phyloP scores from a whole-genome alignment of 2,888 invertebrate species.

The Liodrosophila aerea region DNA sequence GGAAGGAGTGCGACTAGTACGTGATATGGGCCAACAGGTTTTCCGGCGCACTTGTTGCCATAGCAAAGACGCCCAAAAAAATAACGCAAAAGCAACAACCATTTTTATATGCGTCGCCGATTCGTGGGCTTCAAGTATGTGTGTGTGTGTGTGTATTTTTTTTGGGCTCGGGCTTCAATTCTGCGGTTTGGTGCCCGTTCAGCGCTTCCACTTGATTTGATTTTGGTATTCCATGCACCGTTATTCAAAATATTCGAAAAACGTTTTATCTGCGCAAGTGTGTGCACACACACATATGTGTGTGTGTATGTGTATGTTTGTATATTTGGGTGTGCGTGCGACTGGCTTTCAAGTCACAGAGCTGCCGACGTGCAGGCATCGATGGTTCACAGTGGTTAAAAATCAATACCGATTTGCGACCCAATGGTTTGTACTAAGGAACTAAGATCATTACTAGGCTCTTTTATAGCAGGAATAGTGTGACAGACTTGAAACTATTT shows the following conservation, averaged over 20 bases:
- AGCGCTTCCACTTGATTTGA: conserved; percentile 76
- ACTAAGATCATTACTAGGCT: too few species aligned
- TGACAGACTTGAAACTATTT: too few species aligned
- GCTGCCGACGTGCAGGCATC: conserved; percentile 27
- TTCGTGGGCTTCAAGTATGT: conserved; percentile 66
- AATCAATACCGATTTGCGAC: neutral
- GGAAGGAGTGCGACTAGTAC: conserved; percentile 59
- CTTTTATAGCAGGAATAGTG: too few species aligned
- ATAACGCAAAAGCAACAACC: conserved; percentile 1
- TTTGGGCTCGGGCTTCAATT: conserved; percentile 22
- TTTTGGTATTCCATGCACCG: conserved; percentile 77
- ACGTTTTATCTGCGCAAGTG: conserved; percentile 58
- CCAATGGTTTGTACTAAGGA: too few species aligned
- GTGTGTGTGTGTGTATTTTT: too few species aligned
- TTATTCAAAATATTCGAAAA: conserved; percentile 78
- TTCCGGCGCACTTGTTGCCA: conserved; percentile 73
- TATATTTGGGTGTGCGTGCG: conserved; percentile 30
- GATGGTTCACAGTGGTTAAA: conserved; percentile 19
- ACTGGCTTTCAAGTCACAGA: conserved; percentile 50
- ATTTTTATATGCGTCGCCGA: conserved; percentile 69
- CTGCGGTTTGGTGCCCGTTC: conserved; percentile 16
- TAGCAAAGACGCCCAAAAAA: conserved; percentile 49
- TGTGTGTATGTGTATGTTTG: conserved; percentile 6
- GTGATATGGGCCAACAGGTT: conserved; percentile 78
- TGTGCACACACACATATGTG: conserved; percentile 1